phyloP scores from a whole-genome alignment of 2,888 invertebrate species.

The Epinotia nisella region DNA sequence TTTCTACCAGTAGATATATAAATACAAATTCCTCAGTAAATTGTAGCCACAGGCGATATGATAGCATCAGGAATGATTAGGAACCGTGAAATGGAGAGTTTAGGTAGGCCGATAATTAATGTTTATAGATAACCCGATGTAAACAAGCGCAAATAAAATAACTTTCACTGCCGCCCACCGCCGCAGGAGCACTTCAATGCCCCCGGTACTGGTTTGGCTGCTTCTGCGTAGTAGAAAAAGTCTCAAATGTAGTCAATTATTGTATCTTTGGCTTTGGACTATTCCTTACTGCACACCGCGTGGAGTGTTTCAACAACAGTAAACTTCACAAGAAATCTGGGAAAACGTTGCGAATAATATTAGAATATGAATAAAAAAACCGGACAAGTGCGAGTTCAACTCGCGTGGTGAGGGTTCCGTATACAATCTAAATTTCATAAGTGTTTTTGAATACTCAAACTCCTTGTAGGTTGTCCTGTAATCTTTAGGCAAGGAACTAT shows the following conservation, averaged over 20 bases:
- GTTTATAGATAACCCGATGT: slow-evolving; percentile 62
- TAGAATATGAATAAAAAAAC: too few relatives aligned
- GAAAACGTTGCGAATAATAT: too few relatives aligned
- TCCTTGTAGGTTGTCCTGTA: too few relatives aligned
- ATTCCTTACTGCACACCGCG: neutral
- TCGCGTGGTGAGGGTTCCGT: too few relatives aligned
- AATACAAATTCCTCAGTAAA: slow-evolving; percentile 20
- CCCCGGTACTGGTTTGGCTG: slow-evolving; percentile 57
- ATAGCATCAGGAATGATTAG: slow-evolving; percentile 48
- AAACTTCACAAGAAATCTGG: too few relatives aligned
- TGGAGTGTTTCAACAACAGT: too few relatives aligned
- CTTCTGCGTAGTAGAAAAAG: slow-evolving; percentile 48
- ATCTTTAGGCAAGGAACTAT: too few relatives aligned
- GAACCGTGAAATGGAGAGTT: slow-evolving; percentile 61
- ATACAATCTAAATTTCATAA: too few relatives aligned
- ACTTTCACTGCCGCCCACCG: slow-evolving; percentile 77
- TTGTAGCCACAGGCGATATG: slow-evolving; percentile 12
- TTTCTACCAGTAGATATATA: slow-evolving; percentile 23
- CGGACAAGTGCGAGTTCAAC: too few relatives aligned
- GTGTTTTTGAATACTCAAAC: too few relatives aligned
- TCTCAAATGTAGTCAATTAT: slow-evolving; percentile 39
- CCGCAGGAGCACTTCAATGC: slow-evolving; percentile 52
- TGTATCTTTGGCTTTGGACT: too few relatives aligned
- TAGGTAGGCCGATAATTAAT: slow-evolving; percentile 53
- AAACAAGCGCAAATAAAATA: slow-evolving; percentile 59